Evolutionary conservation across 2,888 invertebrate species (phyloP).

Genomic region (Epiblema foenella): DNA sequence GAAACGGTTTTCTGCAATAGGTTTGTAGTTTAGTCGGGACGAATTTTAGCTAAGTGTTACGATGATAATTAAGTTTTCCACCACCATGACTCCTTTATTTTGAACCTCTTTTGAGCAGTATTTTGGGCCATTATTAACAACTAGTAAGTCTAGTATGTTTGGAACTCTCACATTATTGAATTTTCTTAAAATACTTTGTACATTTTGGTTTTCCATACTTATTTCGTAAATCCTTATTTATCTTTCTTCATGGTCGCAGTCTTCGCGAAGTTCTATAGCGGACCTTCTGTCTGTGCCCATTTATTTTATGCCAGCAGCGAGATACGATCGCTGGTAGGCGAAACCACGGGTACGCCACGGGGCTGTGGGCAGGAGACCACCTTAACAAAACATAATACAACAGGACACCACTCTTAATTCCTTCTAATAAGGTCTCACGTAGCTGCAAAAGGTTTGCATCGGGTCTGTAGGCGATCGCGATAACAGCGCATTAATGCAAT

Average conservation of each 20-base stretch:
- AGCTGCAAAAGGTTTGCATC: background rate
- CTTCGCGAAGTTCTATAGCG: background rate
- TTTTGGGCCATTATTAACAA: no score
- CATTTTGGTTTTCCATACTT: background rate
- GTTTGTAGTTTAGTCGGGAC: no score
- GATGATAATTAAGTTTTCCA: no score
- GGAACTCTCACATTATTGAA: no score
- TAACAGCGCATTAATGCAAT: background rate
- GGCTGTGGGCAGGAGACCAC: conserved; percentile 14
- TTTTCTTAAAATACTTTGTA: no score
- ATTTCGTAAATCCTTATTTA: background rate
- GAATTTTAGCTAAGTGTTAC: no score
- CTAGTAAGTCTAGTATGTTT: no score
- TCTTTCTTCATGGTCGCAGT: background rate
- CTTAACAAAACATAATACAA: background rate
- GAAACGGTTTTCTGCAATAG: no score
- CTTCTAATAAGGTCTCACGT: background rate
- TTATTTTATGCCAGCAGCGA: conserved; percentile 8
- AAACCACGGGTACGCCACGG: conserved; percentile 27
- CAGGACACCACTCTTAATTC: background rate
- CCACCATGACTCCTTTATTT: no score
- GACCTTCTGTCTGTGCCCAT: background rate
- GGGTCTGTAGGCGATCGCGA: background rate
- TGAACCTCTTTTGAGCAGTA: no score
- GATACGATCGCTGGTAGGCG: conserved; percentile 20